A percentile compares a stretch with the other conserved stretches of the same genome.
Evolutionary conservation across 1,140 invertebrate genomes (phyloP).

Genomic region (Eciton burchellii): DNA sequence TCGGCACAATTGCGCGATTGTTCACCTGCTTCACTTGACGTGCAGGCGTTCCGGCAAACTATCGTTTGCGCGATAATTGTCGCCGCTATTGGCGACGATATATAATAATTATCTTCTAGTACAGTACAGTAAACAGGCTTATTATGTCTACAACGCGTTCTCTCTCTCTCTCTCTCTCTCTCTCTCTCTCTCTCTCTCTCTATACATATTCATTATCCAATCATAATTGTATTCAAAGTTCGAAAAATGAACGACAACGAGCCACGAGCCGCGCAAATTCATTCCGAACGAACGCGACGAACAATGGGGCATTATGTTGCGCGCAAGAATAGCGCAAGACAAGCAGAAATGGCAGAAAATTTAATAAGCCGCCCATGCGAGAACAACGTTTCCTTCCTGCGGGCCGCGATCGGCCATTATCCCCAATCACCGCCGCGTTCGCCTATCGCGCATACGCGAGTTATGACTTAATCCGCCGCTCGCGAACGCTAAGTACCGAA

Average conservation of each 20-base stretch:
- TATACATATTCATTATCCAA: background rate
- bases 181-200: background rate
- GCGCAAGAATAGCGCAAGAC: conserved; percentile 38
- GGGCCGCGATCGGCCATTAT: conserved; percentile 59
- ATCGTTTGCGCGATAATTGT: conserved; percentile 30
- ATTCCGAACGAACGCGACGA: background rate
- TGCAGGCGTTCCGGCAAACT: conserved; percentile 25
- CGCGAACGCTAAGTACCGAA: conserved; percentile 69
- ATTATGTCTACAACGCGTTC: conserved; percentile 17
- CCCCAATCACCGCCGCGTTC: conserved; percentile 53
- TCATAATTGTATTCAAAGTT: conserved; percentile 31
- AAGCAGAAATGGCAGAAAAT: conserved; percentile 68
- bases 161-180: background rate
- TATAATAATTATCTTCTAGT: conserved; percentile 52
- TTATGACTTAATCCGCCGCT: conserved; percentile 82
- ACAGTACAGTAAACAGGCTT: conserved; percentile 20
- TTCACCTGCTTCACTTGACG: conserved; percentile 30
- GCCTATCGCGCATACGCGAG: conserved; percentile 65
- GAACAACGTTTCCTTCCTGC: conserved; percentile 40
- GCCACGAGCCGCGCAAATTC: background rate
- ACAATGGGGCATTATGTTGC: conserved; percentile 51
- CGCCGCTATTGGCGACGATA: conserved; percentile 3
- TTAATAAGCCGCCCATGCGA: conserved; percentile 55
- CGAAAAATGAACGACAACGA: conserved; percentile 45
- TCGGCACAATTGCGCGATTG: conserved; percentile 40